Percentiles rank a stretch among this genome's conserved stretches.
Evolutionary conservation across 92 coral and sea anemone genomes (phyloP).

Genomic region (Porites rus): DNA sequence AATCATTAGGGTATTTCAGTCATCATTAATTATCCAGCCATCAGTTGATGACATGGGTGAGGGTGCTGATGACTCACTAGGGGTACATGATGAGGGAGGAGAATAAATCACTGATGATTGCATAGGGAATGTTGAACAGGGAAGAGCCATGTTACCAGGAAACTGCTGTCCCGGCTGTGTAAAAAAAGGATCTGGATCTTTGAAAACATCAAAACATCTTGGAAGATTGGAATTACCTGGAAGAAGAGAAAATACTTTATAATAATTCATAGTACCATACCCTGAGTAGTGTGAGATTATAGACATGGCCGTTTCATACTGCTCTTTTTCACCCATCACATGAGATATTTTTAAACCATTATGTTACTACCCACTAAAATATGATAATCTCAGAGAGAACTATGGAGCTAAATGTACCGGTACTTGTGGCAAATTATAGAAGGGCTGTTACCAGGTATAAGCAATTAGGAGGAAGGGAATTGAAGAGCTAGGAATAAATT

Average conservation of each 20-base stretch:
- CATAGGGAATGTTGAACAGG: slow-evolving; percentile 17
- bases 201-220: slow-evolving; percentile 72
- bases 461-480: no score
- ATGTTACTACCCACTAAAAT: no score
- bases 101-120: slow-evolving; percentile 50
- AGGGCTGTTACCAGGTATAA: no score
- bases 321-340: no score
- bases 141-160: background rate
- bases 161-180: slow-evolving; percentile 23
- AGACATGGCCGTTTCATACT: no score
- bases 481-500: no score
- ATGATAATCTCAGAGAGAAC: no score
- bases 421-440: no score
- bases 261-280: no score
- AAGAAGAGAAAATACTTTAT: background rate
- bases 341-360: no score
- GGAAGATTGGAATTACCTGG: slow-evolving; percentile 76
- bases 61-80: slow-evolving; percentile 37
- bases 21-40: slow-evolving; percentile 39
- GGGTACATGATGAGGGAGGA: slow-evolving; percentile 27
- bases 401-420: no score
- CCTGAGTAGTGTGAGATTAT: no score
- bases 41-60: slow-evolving; percentile 50
- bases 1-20: background rate
- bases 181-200: slow-evolving; percentile 57